Conservation (phyloP, 1,140 invertebrate species). For the Lycorma delicatula region DNA sequence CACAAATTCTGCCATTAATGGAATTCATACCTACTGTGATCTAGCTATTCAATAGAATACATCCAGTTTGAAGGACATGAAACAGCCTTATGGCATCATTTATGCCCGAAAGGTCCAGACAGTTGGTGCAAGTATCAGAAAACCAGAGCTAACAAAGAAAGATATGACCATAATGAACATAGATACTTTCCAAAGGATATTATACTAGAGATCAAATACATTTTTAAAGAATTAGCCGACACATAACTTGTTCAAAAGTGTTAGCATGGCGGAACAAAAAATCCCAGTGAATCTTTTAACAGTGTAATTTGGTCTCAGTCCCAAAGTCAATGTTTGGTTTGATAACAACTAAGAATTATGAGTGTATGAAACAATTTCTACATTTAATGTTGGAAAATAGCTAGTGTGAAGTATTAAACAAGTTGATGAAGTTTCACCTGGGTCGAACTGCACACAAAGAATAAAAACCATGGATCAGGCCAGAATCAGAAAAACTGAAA, state of each 20-base stretch:
- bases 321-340: conserved; percentile 26
- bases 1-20: background rate
- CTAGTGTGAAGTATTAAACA: conserved; percentile 8
- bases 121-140: background rate
- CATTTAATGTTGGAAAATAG: conserved; percentile 13
- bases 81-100: background rate
- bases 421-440: conserved; percentile 1
- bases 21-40: background rate
- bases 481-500: conserved; percentile 5
- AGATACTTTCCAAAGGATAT: too few species aligned
- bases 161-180: too few species aligned
- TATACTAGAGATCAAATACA: too few species aligned
- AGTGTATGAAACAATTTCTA: conserved; percentile 7
- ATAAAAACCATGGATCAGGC: conserved; percentile 3
- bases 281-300: background rate
- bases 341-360: conserved; percentile 22
- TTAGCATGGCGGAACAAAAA: background rate
- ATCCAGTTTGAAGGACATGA: background rate
- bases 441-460: conserved; percentile 2
- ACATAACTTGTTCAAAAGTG: background rate
- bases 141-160: too few species aligned
- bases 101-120: background rate
- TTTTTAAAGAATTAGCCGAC: background rate
- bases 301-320: conserved; percentile 13
- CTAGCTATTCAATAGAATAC: background rate